phyloP scores from a whole-genome alignment of 1,140 invertebrate genomes.

The Bicyclus anynana region DNA sequence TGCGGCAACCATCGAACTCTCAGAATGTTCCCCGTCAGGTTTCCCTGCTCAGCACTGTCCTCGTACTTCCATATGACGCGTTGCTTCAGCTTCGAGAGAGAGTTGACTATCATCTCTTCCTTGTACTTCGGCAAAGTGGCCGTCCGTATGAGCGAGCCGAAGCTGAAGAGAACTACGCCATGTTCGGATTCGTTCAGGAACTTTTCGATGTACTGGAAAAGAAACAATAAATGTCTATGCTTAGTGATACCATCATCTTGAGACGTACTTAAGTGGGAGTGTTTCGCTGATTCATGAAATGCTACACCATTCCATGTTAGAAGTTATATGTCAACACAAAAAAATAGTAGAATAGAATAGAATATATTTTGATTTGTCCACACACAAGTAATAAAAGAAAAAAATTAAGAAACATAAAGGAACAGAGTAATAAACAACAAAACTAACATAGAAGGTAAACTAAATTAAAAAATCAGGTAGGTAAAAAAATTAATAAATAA shows the following conservation, averaged over 20 bases:
- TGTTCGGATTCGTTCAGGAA: constrained; percentile 81
- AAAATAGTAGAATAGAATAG: too few relatives aligned
- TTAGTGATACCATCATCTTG: neutral
- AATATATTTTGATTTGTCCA: too few relatives aligned
- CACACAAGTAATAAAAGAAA: too few relatives aligned
- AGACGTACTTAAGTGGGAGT: too few relatives aligned
- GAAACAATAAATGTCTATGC: constrained; percentile 11
- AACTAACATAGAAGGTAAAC: too few relatives aligned
- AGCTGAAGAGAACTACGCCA: constrained; percentile 82
- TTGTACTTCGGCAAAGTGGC: constrained; percentile 67
- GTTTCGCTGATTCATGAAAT: too few relatives aligned
- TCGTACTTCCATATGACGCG: constrained; percentile 84
- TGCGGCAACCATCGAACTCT: constrained; percentile 81
- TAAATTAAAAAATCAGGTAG: too few relatives aligned
- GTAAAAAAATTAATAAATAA: too few relatives aligned
- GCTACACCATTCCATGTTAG: too few relatives aligned
- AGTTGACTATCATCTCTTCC: constrained; percentile 68
- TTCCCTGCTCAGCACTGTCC: constrained; percentile 62
- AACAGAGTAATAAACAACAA: too few relatives aligned
- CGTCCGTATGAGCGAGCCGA: constrained; percentile 80
- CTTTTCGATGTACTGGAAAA: constrained; percentile 79
- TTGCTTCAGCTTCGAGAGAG: constrained; percentile 76
- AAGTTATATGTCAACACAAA: too few relatives aligned
- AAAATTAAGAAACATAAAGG: too few relatives aligned
- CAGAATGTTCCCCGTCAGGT: constrained; percentile 55